Conservation (phyloP, 2,113 vertebrate genomes). For the Lamprologus sp. region DNA sequence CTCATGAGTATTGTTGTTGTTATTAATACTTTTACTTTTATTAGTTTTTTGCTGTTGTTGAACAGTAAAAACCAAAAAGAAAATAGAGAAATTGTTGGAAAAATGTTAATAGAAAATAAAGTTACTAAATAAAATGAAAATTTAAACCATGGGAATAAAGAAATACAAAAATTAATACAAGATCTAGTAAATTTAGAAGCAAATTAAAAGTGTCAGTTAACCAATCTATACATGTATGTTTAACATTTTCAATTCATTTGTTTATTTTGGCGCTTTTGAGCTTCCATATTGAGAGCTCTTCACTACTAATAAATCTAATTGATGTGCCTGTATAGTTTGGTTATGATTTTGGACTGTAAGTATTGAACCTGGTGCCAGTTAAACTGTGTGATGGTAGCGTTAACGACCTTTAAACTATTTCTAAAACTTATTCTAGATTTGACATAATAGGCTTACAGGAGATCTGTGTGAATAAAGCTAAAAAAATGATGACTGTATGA, state of each 20-base stretch:
- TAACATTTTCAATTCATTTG: not conserved
- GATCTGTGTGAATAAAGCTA: not conserved
- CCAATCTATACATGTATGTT: not conserved
- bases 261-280: not conserved
- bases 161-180: not conserved
- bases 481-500: not conserved
- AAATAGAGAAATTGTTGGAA: not conserved
- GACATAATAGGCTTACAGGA: not conserved
- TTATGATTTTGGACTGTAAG: not conserved
- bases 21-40: not conserved
- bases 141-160: not conserved
- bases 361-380: not conserved
- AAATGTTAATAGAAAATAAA: not conserved
- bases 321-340: not conserved
- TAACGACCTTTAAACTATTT: not conserved
- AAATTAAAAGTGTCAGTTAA: not conserved
- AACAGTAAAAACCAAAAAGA: not conserved
- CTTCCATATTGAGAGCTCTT: fast-evolving
- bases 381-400: not conserved
- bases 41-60: not conserved
- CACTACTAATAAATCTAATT: not conserved
- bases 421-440: not conserved
- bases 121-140: not conserved
- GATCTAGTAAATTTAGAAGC: not conserved
- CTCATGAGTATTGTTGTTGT: not conserved